Evolutionary conservation across 1,140 invertebrate genomes (phyloP).

Genomic region (Papilio glaucus): DNA sequence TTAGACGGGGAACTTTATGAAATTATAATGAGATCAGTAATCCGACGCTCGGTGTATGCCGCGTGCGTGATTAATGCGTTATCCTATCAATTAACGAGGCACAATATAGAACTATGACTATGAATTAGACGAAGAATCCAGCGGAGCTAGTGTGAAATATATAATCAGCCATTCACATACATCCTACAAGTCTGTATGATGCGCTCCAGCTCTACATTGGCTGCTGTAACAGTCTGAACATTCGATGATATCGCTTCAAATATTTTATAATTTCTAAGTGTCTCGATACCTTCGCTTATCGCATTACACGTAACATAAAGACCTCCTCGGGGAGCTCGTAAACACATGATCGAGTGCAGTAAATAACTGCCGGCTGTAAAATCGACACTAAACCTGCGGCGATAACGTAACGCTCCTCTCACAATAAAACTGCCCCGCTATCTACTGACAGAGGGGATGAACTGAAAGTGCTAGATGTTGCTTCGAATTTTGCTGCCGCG

Average conservation of each 20-base stretch:
- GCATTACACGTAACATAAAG: background rate
- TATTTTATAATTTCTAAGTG: too few species aligned
- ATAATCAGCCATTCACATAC: too few species aligned
- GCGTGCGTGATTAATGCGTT: background rate
- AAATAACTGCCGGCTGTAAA: slow-evolving; percentile 10
- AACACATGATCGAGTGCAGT: background rate
- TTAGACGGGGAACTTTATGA: background rate
- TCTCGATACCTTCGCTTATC: slow-evolving; percentile 5
- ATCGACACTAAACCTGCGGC: slow-evolving; percentile 6
- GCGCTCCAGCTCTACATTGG: too few species aligned
- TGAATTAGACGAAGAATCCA: background rate
- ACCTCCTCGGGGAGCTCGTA: background rate
- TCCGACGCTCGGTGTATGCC: background rate
- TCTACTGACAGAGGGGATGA: background rate
- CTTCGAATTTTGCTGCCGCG: background rate
- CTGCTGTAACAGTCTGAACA: too few species aligned
- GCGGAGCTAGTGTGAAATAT: too few species aligned
- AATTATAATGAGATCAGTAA: slow-evolving; percentile 4
- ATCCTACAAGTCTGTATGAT: too few species aligned
- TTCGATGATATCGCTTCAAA: too few species aligned
- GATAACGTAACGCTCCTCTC: slow-evolving; percentile 8
- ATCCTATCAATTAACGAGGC: background rate
- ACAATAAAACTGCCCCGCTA: background rate
- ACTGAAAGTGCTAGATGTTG: background rate
- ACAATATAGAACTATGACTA: background rate